Evolutionary conservation across 2,797 vertebrate species (phyloP).

Genomic region (Parambassis ranga): DNA sequence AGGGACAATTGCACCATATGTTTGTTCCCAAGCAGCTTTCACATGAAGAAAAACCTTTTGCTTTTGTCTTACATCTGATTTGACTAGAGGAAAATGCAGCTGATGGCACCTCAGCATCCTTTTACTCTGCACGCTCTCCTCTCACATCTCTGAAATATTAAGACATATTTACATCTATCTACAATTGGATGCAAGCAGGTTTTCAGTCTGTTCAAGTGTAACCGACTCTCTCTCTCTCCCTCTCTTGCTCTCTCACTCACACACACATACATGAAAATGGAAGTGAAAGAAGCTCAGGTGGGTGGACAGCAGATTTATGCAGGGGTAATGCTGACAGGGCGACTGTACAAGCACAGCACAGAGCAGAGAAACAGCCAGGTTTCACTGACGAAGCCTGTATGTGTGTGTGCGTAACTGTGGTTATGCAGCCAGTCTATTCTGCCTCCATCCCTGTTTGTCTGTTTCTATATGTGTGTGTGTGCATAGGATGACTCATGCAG

Average conservation of each 20-base stretch:
- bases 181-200: conserved; percentile 52
- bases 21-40: no score
- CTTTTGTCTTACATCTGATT: conserved; percentile 3
- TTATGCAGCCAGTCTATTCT: conserved; percentile 30
- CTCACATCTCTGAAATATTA: conserved; percentile 40
- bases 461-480: conserved; percentile 1
- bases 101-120: conserved; percentile 13
- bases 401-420: neutral
- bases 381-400: conserved; percentile 33
- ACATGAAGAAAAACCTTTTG: neutral
- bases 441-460: conserved; percentile 15
- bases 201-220: conserved; percentile 38
- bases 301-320: conserved; percentile 1
- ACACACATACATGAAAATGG: neutral
- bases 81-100: conserved; percentile 7
- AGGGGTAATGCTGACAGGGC: neutral
- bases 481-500: conserved; percentile 63
- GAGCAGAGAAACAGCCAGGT: conserved; percentile 14
- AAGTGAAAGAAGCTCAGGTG: neutral
- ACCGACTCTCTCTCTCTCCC: no score
- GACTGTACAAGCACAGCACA: conserved; percentile 1
- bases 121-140: conserved; percentile 23
- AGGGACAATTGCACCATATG: no score
- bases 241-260: no score
- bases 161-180: conserved; percentile 71